phyloP scores from a whole-genome alignment of 2,113 vertebrate genomes.

The Origma solitaria region DNA sequence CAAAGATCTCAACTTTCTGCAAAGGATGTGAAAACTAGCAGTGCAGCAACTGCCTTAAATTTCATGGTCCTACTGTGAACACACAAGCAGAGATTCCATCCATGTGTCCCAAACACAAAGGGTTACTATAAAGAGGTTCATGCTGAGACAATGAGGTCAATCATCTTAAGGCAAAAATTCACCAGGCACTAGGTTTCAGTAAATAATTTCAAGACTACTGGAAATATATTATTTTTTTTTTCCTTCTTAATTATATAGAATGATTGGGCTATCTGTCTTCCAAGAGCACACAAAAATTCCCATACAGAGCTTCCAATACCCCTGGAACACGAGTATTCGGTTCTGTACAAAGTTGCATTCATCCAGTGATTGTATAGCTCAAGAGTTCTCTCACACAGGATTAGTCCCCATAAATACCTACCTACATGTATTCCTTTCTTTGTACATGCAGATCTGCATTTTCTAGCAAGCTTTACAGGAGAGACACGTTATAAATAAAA shows the following conservation, averaged over 20 bases:
- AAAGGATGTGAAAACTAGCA: neutral
- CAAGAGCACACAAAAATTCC: neutral
- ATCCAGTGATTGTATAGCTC: rapidly evolving
- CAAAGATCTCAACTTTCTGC: neutral
- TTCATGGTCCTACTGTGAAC: neutral
- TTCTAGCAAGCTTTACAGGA: neutral
- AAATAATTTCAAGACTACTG: neutral
- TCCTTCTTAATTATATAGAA: neutral
- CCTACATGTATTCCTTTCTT: neutral
- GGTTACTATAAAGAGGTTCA: neutral
- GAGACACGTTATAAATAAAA: neutral
- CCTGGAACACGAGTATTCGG: neutral
- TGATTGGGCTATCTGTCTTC: neutral
- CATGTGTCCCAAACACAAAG: neutral
- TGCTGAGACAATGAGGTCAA: rapidly evolving
- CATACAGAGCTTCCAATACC: neutral
- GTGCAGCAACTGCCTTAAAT: neutral
- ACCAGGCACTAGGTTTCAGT: neutral
- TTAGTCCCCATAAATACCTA: neutral
- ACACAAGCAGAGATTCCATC: neutral
- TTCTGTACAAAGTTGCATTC: neutral
- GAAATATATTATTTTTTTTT: neutral
- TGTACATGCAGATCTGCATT: neutral
- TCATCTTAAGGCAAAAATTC: neutral
- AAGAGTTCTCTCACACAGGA: neutral